These are phyloP conservation scores for Lagorchestes hirsutus DNA, from an alignment of 2,797 vertebrate genomes.

Conservation along the genomic window DNA sequence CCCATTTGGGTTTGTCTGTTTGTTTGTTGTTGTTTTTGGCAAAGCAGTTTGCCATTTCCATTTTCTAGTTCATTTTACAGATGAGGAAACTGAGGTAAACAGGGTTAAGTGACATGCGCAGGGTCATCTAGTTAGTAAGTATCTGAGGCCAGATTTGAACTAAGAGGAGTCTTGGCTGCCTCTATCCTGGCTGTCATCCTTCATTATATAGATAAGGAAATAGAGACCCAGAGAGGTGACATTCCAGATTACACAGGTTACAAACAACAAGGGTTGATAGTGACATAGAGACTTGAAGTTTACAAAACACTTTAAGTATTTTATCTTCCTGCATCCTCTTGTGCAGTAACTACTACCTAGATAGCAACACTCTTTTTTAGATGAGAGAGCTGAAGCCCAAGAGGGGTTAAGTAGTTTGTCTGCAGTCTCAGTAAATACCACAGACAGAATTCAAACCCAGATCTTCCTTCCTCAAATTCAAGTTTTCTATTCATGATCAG, in stretches of 20 bases:
- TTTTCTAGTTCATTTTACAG: not conserved
- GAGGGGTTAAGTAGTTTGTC: not conserved
- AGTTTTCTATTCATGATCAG: not conserved
- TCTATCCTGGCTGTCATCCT: not conserved
- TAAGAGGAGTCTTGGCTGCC: not conserved
- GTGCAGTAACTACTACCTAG: not conserved
- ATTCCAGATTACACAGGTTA: not conserved
- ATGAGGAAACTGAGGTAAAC: not conserved
- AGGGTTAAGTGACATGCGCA: not conserved
- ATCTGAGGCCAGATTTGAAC: not conserved
- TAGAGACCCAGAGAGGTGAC: not conserved
- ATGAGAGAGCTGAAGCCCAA: not conserved
- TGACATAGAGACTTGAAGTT: not conserved
- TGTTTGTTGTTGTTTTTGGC: not conserved
- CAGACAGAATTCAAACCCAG: conserved; percentile 14
- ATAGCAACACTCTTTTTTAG: not conserved
- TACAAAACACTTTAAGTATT: not conserved
- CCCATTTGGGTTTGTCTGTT: not conserved
- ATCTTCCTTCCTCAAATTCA: not conserved
- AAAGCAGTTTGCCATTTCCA: not conserved
- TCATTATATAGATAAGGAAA: not conserved
- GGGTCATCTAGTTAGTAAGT: not conserved
- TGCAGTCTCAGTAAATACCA: not conserved
- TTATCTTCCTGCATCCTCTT: not conserved
- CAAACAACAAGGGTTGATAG: not conserved